Percentiles rank a stretch among this genome's conserved stretches.
These are phyloP conservation scores for Streptopelia turtur DNA, from an alignment of 2,797 vertebrate genomes.

Conservation along the genomic window DNA sequence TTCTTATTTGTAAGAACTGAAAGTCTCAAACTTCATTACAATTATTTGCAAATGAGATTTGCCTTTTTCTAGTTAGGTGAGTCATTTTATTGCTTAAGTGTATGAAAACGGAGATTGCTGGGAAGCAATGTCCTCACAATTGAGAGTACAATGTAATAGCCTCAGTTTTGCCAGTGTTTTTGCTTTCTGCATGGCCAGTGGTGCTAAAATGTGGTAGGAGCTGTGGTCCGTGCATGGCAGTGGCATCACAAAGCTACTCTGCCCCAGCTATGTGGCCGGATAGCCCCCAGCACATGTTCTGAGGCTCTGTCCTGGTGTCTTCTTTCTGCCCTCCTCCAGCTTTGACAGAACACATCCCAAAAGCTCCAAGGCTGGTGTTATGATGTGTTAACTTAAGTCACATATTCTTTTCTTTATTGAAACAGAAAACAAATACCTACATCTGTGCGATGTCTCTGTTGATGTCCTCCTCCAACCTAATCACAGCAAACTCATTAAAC, in stretches of 20 bases:
- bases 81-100: not conserved
- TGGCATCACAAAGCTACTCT: not conserved
- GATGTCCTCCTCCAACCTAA: not conserved
- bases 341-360: not conserved
- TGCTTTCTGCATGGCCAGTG: not conserved
- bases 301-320: not conserved
- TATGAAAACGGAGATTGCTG: not conserved
- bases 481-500: conserved; percentile 8
- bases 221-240: not conserved
- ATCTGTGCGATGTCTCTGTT: not conserved
- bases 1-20: not conserved
- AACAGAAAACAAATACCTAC: not conserved
- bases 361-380: not conserved
- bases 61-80: not conserved
- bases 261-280: accelerated
- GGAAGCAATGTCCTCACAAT: not conserved
- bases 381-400: not conserved
- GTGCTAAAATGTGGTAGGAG: not conserved
- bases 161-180: not conserved
- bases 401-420: not conserved
- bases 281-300: not conserved
- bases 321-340: not conserved
- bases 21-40: not conserved
- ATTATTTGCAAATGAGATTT: not conserved
- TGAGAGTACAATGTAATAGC: not conserved